Evolutionary conservation across 1,140 invertebrate genomes (phyloP), one percentile per base, ranked within the genome.

Genomic region (Hylaeus volcanicus): DNA sequence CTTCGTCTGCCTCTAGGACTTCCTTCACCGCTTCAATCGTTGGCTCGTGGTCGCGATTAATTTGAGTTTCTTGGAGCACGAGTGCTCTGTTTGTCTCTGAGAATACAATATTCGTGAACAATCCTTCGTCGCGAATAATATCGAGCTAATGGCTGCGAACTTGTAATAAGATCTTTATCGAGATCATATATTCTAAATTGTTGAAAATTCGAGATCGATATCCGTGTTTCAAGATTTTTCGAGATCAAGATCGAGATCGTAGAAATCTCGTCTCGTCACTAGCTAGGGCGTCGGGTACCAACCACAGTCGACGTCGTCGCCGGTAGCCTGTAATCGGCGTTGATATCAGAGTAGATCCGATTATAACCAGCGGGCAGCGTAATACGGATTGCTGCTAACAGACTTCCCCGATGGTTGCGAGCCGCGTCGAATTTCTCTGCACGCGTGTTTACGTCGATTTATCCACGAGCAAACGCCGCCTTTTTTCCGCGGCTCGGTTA

Each of bases 291-390:
- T 48, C 15, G 9, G 48, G 14, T 51, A 8, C 41, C 64, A 69
- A 41, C 53, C 56, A 14, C 45, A 45, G 65, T n/a, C 41, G 56
- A 39, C 39, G n/a, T 15, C 58, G 37, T 58, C 75, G 15, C 43
- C 65, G 53, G 58, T 51, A 72, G 58, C 68, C 45, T 58, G 68
- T 63, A 63, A 78, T 78, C 68, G 26, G 68, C 15, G 68, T 43
- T 45, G 68, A 78, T 72, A 39, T 70, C 68, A 58, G 58, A 60
- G 76, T 70, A 60, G 48, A 78, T 78, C 76, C 68, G 76, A 78
- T 78, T 78, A 78, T 63, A 78, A 68, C 45, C 56, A 48, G 15
- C 56, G 69, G 48, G 14, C 9, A 37, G 48, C 39, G 61, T 55
- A 74, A 64, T 74, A 74, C 77, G 51, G 43, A 65, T 79, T 74